Evolutionary conservation across 2,888 invertebrate species (phyloP).

Genomic region (Diogma glabrata): DNA sequence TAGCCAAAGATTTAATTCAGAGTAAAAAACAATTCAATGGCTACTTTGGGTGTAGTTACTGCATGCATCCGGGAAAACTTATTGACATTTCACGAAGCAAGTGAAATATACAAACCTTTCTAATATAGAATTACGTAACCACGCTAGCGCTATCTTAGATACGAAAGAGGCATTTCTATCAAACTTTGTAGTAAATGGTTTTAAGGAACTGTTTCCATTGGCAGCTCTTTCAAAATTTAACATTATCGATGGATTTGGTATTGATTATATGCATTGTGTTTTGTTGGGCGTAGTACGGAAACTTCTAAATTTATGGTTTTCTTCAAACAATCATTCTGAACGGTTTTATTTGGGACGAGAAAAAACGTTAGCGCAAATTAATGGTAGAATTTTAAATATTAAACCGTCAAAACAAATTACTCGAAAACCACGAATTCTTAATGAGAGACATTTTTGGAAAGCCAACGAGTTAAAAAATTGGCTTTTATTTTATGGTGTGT

Average conservation of each 20-base stretch:
- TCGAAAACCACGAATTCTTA: background rate
- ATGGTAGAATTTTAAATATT: background rate
- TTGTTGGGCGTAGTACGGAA: conserved; percentile 1
- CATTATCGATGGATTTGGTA: background rate
- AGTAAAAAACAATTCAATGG: conserved; percentile 6
- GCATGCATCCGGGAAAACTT: background rate
- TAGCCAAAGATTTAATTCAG: background rate
- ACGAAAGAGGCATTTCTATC: background rate
- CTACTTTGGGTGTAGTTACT: conserved; percentile 8
- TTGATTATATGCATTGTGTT: conserved; percentile 9
- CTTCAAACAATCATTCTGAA: background rate
- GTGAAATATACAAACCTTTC: background rate
- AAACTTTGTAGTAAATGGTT: background rate
- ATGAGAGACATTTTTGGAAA: conserved; percentile 2
- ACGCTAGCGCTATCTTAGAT: background rate
- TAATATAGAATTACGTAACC: background rate
- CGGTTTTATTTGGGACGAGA: background rate
- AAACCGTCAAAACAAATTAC: background rate
- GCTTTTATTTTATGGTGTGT: background rate
- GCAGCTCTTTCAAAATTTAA: background rate
- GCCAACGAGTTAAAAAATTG: background rate
- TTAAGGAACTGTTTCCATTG: conserved; percentile 3
- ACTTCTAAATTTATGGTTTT: background rate
- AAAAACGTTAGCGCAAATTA: background rate
- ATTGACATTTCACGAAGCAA: background rate